phyloP scores from a whole-genome alignment of 2,888 invertebrate species.

The Coelogynopora nodosa region DNA sequence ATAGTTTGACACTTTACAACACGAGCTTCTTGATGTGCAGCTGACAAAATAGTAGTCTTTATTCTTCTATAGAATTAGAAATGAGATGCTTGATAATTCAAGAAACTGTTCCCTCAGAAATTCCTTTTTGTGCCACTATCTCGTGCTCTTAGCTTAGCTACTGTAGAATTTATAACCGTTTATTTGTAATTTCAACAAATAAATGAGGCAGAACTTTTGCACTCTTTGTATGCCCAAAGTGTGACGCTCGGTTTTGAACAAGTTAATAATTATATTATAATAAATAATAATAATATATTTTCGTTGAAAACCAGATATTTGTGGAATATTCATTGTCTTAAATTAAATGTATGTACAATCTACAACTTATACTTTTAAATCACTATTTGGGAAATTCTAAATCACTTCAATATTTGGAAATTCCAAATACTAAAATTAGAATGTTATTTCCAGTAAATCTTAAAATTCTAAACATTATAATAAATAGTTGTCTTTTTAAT shows the following conservation, averaged over 20 bases:
- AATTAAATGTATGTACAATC: not conserved
- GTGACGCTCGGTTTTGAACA: not conserved
- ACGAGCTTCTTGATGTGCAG: not conserved
- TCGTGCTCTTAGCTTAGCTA: not conserved
- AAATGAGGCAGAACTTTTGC: not conserved
- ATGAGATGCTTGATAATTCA: not conserved
- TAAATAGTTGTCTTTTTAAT: no score
- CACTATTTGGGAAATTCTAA: not conserved
- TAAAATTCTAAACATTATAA: no score
- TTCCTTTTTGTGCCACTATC: not conserved
- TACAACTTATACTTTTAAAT: not conserved
- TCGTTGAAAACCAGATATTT: not conserved
- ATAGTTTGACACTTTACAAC: not conserved
- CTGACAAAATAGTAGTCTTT: not conserved
- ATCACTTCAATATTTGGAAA: no score
- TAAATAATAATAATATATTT: no score
- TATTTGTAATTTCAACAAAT: not conserved
- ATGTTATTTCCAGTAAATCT: no score
- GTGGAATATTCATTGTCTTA: not conserved
- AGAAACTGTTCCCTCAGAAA: constrained; percentile 8
- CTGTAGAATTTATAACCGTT: not conserved
- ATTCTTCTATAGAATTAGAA: not conserved
- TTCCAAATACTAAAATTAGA: no score
- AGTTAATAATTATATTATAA: no score
- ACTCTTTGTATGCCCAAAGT: not conserved